Evolutionary conservation across 2,888 invertebrate species (phyloP), one percentile per base, ranked within the genome.

Genomic region (Graphium colonna): DNA sequence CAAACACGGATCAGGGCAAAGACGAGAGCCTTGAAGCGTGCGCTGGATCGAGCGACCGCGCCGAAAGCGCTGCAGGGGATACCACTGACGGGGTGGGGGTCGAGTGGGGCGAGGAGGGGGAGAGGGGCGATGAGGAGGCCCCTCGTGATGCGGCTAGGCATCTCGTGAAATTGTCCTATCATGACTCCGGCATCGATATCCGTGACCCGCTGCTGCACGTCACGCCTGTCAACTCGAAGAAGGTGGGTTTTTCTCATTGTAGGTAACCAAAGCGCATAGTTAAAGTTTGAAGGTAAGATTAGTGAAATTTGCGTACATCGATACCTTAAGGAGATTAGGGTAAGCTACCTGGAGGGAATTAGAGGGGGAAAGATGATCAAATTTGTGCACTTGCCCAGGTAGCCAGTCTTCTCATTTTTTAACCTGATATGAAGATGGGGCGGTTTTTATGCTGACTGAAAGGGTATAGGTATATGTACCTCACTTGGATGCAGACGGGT

Each of bases 121-220:
- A 69, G 21, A 76, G 73, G 58, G 72, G 68, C 16, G 74, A 68
- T 65, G 80, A 78, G 61, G 90, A 72, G 68, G 90, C 76, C 53
- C 58, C 51, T 1, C 91, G 91, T 69, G 92, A 92, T 65, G 66
- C 63, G 26, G 91, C 76, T 65, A 84, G 74, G 47, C 92, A 93
- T 76, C 92, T 95, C 73, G 93, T 94, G 68, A 96, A 96, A 82
- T 93, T 94, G 67, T 95, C 95, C 68, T 96, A 95, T 90, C 96
- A 96, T 82, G 96, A 96, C 90, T 96, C 96, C 9, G 96, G 96
- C 67, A 96, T 96, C 71, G 96, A 96, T 82, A 96, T 96, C 68
- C 92, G 95, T 68, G 96, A 96, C 75, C 93, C 94, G 44, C 72
- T 94, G 71, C 91, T 93, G 67, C 88, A 92, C 69, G 91, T 93